Evolutionary conservation across 1,140 invertebrate genomes (phyloP), one percentile per base, ranked within the genome.

Genomic region (Diplogasteroides magnus): DNA sequence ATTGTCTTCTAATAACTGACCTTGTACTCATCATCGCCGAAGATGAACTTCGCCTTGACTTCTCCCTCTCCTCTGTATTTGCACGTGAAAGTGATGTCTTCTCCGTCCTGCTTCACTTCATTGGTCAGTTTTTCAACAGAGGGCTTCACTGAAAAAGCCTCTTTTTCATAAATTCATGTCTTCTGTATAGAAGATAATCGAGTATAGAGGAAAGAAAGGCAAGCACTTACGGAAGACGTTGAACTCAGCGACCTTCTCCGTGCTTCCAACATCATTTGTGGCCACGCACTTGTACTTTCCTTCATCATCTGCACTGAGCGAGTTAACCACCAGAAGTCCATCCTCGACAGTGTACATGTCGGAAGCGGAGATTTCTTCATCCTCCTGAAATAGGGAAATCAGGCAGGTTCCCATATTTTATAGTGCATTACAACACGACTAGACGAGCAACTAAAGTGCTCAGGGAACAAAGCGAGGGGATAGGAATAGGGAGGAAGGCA

Each of bases 241-340:
- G 11, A 71, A 15, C 15, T 71, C 69, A n/a, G 31, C 32, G n/a
- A 27, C 26, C 19, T 59, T 57, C 27, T 61, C 64, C 19, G 60
- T 48, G 0, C 19, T 27, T 56, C 69, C 69, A 59, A 71, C 56
- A 28, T 29, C 61, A 31, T 71, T 71, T 23, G 58, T 61, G 25
- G 69, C 69, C 28, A 71, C 55, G 60, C 69, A 71, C 32, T 71
- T 71, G 58, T 71, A 71, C 11, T 25, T 58, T 32, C 69, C 69
- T 27, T 63, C 64, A 63, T 71, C 64, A 31, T 66, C 59, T 29
- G 64, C 60, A 14, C 48, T 60, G 6, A 67, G 37, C 13, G 69
- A 71, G 32, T 71, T 64, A 58, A 71, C 66, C 23, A 71, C 61
- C 14, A 71, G 69, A 19, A 71, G 65, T 6, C 69, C 69, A 32